Conservation (phyloP, 2,888 invertebrate species). For the Cataglyphis livida region DNA sequence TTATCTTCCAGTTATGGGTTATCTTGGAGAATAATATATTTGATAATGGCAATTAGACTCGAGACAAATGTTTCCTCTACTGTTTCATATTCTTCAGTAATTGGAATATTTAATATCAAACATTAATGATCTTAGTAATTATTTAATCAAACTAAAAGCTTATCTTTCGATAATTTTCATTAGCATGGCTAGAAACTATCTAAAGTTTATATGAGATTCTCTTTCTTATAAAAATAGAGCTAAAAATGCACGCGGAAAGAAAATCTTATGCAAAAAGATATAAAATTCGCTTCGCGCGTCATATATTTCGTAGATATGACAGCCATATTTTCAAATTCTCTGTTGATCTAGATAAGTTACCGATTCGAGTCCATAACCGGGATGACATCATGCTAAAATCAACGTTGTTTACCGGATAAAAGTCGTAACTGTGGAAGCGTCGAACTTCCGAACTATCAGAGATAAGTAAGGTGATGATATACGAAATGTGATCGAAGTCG, state of each 20-base stretch:
- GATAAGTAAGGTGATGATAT: constrained; percentile 69
- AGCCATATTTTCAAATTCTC: constrained; percentile 22
- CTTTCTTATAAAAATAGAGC: not conserved
- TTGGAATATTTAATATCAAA: not conserved
- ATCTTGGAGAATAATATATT: constrained; percentile 11
- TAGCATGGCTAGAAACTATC: not conserved
- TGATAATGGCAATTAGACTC: constrained; percentile 2
- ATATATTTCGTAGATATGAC: constrained; percentile 18
- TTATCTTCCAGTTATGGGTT: constrained; percentile 35
- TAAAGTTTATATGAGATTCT: not conserved
- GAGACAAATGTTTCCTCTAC: not conserved
- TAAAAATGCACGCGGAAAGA: not conserved
- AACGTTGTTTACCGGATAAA: constrained; percentile 66
- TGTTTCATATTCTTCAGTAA: not conserved
- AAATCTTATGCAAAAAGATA: not conserved
- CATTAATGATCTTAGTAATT: not conserved
- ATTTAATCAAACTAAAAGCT: not conserved
- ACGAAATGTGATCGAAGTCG: constrained; percentile 62
- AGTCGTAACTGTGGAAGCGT: constrained; percentile 42
- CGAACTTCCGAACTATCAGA: constrained; percentile 35
- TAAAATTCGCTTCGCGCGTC: constrained; percentile 4
- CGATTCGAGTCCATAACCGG: constrained; percentile 25
- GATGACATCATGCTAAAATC: constrained; percentile 42
- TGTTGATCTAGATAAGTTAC: constrained; percentile 1
- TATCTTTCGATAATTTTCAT: not conserved